phyloP scores from a whole-genome alignment of 2,797 vertebrate species.

The Setipinna tenuifilis region DNA sequence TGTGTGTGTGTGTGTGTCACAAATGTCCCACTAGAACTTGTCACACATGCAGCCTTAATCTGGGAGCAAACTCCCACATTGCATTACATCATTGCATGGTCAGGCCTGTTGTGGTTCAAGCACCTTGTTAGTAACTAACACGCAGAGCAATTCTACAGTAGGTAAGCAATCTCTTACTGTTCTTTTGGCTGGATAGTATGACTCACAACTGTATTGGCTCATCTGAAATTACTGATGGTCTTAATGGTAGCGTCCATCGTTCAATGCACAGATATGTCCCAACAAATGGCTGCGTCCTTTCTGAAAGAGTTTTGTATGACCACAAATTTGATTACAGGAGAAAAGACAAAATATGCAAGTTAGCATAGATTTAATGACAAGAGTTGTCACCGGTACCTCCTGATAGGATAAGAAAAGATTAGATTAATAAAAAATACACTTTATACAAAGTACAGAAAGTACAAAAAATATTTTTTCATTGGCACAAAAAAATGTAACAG shows the following conservation, averaged over 20 bases:
- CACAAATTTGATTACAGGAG: neutral
- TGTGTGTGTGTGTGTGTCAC: neutral
- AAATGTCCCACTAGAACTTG: neutral
- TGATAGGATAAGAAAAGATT: slow-evolving; percentile 58
- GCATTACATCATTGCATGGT: neutral
- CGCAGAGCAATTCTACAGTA: neutral
- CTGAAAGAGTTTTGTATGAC: neutral
- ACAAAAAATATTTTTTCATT: slow-evolving; percentile 67
- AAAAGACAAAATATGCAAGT: neutral
- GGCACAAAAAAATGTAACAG: slow-evolving; percentile 68
- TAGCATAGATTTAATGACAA: slow-evolving; percentile 24
- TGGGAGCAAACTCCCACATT: neutral
- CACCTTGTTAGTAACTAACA: neutral
- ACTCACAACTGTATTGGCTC: neutral
- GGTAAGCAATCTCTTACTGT: neutral
- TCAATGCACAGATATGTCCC: neutral
- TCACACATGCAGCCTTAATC: neutral
- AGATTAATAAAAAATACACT: slow-evolving; percentile 75
- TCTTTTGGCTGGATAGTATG: neutral
- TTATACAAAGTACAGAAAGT: slow-evolving; percentile 64
- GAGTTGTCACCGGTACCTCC: slow-evolving; percentile 31
- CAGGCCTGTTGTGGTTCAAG: neutral
- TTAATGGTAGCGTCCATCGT: neutral
- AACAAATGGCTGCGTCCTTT: neutral
- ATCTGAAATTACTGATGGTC: neutral